phyloP scores from a whole-genome alignment of 2,888 invertebrate genomes.

The Amphipoea lucens region DNA sequence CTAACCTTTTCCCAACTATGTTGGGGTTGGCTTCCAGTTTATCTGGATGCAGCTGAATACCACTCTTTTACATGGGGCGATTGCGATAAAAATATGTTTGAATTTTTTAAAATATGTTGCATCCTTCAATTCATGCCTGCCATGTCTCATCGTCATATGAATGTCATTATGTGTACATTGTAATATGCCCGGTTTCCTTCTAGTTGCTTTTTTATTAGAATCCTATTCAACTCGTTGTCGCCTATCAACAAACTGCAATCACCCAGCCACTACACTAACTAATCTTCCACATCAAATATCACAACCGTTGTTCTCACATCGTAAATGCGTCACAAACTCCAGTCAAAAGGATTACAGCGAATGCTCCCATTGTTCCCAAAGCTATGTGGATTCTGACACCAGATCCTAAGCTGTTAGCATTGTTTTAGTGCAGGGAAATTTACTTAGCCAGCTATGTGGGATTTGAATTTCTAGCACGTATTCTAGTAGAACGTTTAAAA shows the following conservation, averaged over 20 bases:
- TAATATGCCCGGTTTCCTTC: not conserved
- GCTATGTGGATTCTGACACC: constrained; percentile 54
- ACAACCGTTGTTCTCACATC: constrained; percentile 44
- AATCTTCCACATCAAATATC: constrained; percentile 37
- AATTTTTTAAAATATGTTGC: no score
- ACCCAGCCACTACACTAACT: not conserved
- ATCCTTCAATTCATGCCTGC: no score
- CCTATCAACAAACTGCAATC: not conserved
- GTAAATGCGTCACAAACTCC: constrained; percentile 46
- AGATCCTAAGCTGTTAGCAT: constrained; percentile 62
- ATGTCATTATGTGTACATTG: not conserved
- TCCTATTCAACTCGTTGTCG: not conserved
- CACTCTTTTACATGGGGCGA: no score
- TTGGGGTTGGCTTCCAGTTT: no score
- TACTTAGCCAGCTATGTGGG: constrained; percentile 41
- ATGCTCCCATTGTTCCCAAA: constrained; percentile 52
- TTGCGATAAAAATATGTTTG: no score
- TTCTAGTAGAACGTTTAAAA: constrained; percentile 43
- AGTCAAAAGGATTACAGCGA: constrained; percentile 64
- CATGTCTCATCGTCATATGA: no score
- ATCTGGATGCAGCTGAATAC: no score
- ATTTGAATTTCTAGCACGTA: constrained; percentile 51
- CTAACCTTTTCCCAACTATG: no score
- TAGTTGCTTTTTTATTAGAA: no score
- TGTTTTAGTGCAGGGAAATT: constrained; percentile 60